phyloP scores from a whole-genome alignment of 2,888 invertebrate species.

The Epiblema foenella region DNA sequence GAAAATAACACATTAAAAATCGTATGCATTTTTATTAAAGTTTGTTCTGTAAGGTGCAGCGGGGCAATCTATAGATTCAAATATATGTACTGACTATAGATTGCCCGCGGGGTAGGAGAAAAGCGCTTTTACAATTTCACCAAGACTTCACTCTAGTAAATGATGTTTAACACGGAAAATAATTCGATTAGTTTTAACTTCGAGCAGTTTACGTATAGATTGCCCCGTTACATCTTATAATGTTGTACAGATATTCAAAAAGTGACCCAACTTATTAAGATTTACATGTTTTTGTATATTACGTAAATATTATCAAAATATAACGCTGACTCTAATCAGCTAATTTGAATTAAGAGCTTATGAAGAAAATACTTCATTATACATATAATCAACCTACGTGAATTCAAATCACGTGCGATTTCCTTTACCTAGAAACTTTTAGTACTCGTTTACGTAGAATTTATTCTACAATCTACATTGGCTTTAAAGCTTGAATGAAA shows the following conservation, averaged over 20 bases:
- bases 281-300: neutral
- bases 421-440: neutral
- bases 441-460: neutral
- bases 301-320: neutral
- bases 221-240: no score
- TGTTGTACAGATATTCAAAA: no score
- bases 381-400: neutral
- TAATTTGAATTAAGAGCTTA: neutral
- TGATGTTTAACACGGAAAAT: no score
- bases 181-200: no score
- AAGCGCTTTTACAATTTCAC: no score
- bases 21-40: neutral
- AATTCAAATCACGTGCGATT: neutral
- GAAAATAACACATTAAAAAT: neutral
- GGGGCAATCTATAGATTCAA: no score
- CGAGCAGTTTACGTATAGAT: no score
- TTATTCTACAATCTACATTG: neutral
- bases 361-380: neutral
- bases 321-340: neutral
- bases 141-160: no score
- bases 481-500: constrained; percentile 22
- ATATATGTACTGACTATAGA: no score
- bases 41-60: no score
- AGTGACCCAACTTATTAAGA: neutral
- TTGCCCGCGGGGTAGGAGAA: no score